These are phyloP conservation scores for Danio aesculapii DNA, from an alignment of 2,797 vertebrate genomes.

Conservation along the genomic window DNA sequence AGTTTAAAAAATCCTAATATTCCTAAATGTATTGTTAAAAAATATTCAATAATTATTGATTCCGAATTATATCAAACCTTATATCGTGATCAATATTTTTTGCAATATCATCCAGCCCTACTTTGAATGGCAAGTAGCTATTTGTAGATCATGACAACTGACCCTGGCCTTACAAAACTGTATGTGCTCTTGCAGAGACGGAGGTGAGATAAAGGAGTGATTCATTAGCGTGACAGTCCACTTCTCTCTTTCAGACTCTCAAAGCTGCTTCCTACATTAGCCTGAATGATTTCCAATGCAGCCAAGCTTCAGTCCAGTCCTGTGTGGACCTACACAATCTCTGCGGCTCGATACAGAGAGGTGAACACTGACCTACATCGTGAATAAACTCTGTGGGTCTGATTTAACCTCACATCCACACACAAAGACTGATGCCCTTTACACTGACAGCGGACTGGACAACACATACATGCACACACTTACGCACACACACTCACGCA, in stretches of 20 bases:
- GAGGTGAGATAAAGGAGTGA: not conserved
- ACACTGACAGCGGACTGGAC: not conserved
- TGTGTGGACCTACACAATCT: not conserved
- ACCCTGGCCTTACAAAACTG: constrained; percentile 2
- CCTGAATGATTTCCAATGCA: constrained; percentile 35
- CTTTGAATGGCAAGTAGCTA: no score
- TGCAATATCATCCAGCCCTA: no score
- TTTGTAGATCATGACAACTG: constrained; percentile 4
- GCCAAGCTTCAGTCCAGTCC: not conserved
- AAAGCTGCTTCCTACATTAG: constrained; percentile 31
- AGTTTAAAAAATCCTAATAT: no score
- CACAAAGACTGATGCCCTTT: constrained; percentile 39
- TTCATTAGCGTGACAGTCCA: constrained; percentile 15
- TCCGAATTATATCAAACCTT: no score
- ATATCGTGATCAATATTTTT: no score
- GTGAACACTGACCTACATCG: constrained; percentile 28
- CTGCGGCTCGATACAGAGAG: constrained; percentile 23
- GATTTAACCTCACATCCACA: constrained; percentile 1
- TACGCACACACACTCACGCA: not conserved
- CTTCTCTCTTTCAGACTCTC: constrained; percentile 3
- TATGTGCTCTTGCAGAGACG: constrained; percentile 5
- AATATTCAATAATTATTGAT: no score
- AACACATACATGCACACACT: no score
- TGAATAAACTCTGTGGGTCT: constrained; percentile 17
- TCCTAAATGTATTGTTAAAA: no score